phyloP scores from a whole-genome alignment of 2,797 vertebrate species.

The Parauchenoglanis ngamensis region DNA sequence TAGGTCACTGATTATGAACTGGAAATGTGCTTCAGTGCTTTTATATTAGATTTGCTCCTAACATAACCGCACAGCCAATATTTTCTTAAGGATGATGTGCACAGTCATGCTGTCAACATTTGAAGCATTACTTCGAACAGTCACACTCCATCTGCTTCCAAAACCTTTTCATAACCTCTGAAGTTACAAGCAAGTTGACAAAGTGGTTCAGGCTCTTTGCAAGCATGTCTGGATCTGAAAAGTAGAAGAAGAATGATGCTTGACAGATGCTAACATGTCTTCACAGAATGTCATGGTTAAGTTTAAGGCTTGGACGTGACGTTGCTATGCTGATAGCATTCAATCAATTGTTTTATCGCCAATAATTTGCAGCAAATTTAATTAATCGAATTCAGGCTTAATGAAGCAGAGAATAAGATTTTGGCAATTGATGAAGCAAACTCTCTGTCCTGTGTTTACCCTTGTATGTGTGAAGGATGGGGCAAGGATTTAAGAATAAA shows the following conservation, averaged over 20 bases:
- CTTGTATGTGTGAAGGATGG: background rate
- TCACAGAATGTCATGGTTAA: background rate
- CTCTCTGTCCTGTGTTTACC: background rate
- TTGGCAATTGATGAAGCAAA: no score
- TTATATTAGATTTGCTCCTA: background rate
- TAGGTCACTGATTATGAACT: background rate
- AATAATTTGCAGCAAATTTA: background rate
- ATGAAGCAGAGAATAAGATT: background rate
- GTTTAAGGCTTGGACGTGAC: background rate
- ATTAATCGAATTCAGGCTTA: background rate
- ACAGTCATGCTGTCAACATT: background rate
- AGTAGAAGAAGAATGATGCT: background rate
- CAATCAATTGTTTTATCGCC: background rate
- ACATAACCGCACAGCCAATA: background rate
- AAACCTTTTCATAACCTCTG: background rate
- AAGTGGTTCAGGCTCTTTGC: background rate
- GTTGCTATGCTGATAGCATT: background rate
- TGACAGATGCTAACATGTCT: background rate
- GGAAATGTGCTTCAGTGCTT: background rate
- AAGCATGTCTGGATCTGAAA: slow-evolving; percentile 12
- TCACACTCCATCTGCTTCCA: background rate
- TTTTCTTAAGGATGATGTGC: background rate
- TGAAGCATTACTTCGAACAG: background rate
- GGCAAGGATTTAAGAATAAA: background rate
- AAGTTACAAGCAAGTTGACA: background rate